Evolutionary conservation across 1,140 invertebrate genomes (phyloP), one percentile per base, ranked within the genome.

Genomic region (Tetranychus urticae): DNA sequence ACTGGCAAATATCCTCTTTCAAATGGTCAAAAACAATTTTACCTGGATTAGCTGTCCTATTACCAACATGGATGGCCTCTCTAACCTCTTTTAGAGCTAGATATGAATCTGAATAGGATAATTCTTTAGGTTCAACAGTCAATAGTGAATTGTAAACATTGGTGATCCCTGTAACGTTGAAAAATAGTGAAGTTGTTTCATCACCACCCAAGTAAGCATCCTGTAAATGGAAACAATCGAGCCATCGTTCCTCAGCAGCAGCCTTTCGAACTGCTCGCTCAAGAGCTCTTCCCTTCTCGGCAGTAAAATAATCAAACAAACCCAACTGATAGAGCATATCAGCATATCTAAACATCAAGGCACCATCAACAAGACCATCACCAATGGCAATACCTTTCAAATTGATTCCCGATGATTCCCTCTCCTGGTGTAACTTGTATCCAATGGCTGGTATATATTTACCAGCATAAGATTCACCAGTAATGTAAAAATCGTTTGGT

Each of bases 281-380:
- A 6, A 46, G 14, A 14, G 34, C n/a, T 59, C 36, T 6, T 45
- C 37, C 35, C 13, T 34, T 23, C 5, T 34, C 5, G 4, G 12
- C 12, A 45, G 42, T 6, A 31, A 7, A 2, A 6, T 46, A 13
- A 69, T 87, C 86, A 54, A 89, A 72, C 2, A 88, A 72, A 1
- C 87, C 87, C 48, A 85, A 71, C 67, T 85, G 81, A 69, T 85
- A 88, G 55, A 91, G 76, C 72, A 86, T 86, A 65, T 84, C 80
- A 7, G 83, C 81, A 69, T 88, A 89, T 12, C 81, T 70, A 0
- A 85, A 69, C 73, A 87, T 85, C 69, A 84, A 79, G 33, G 80
- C 73, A 0, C 86, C 87, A 73, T 90, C 87, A 62, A 79, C 81
- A 0, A 88, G 72, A 0, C 86, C 87, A 73, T 90, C 87, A 0